Base-by-base conservation (phyloP, 2,888 invertebrate genomes). In the Notocelia uddmanniana region DNA sequence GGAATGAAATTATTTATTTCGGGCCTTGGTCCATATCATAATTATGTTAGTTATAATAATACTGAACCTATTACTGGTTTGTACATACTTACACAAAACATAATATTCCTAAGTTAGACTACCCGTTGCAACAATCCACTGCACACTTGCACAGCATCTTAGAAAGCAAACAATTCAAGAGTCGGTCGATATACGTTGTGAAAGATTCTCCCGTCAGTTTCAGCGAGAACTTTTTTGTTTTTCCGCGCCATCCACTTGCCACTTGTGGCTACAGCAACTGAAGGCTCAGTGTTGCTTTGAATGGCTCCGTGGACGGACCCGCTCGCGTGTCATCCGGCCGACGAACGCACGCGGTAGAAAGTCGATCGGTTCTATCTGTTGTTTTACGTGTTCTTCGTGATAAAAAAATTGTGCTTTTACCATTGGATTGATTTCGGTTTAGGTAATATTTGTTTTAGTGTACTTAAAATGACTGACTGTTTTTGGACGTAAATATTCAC, bases 291-390 rank as follows among this genome's bases (percentile, higher is more conserved):
- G 80, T 79, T 80, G 74, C 77, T 80, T 74, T 80, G 77, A 73
- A 79, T 79, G 86, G 86, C 84, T 64, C 69, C 77, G 82, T 66
- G 81, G 77, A 48, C 83, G 84, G 83, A 87, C 78, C 59, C 70
- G 72, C 55, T 62, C 70, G 68, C 76, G 76, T 69, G 74, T 75
- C 74, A 62, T 45, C 21, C 59, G 62, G 34, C 48, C 67, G 62
- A 60, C 68, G 45, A 69, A 78, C 81, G 80, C 80, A 79, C 80
- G 81, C 83, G 80, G 79, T 85, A 81, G 80, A 83, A 82, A 81
- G 81, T 81, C 79, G 76, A 81, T 82, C 78, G 78, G 74, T 74
- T 74, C 64, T 50, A 19, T 11, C 52, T 34, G 57, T 26, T 26
- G 26, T 31, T 31, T 31, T 31, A 8, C 31, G 31, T 70, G 64